Evolutionary conservation across 1,140 invertebrate genomes (phyloP).

Genomic region (Drosophila dunni): DNA sequence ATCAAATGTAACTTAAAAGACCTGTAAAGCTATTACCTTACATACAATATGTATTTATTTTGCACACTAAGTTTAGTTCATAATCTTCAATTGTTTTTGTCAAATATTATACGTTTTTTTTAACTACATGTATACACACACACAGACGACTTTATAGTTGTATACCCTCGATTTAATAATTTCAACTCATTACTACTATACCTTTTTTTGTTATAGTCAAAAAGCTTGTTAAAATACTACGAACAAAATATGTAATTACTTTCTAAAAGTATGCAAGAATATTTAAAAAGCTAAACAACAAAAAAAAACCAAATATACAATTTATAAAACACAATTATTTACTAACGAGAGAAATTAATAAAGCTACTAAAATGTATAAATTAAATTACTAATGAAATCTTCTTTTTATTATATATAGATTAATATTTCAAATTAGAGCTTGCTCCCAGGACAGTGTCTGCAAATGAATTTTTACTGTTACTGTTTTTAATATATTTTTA

Average conservation of each 20-base stretch:
- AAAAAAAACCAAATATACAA: slow-evolving; percentile 69
- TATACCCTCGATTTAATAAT: slow-evolving; percentile 35
- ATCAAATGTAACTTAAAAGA: slow-evolving; percentile 71
- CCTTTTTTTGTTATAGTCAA: slow-evolving; percentile 41
- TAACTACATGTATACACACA: slow-evolving; percentile 37
- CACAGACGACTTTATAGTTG: slow-evolving; percentile 15
- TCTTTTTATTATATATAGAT: too few species aligned
- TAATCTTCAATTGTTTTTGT: slow-evolving; percentile 65
- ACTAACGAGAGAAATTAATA: slow-evolving; percentile 19
- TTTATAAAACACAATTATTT: slow-evolving; percentile 51
- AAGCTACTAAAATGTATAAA: slow-evolving; percentile 6
- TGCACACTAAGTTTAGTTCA: slow-evolving; percentile 68
- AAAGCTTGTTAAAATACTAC: slow-evolving; percentile 69
- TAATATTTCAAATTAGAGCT: too few species aligned
- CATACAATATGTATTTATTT: slow-evolving; percentile 68
- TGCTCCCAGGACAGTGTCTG: background rate
- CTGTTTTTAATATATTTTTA: slow-evolving; percentile 4
- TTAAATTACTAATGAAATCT: background rate
- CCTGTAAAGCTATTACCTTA: slow-evolving; percentile 67
- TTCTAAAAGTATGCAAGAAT: slow-evolving; percentile 72
- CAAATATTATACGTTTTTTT: slow-evolving; percentile 50
- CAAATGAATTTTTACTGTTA: too few species aligned
- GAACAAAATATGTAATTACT: slow-evolving; percentile 72
- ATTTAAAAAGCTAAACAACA: slow-evolving; percentile 29
- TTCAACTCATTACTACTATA: slow-evolving; percentile 34